Evolutionary conservation across 2,797 vertebrate genomes (phyloP), one percentile per base, ranked within the genome.

Genomic region (Halcyon badia): DNA sequence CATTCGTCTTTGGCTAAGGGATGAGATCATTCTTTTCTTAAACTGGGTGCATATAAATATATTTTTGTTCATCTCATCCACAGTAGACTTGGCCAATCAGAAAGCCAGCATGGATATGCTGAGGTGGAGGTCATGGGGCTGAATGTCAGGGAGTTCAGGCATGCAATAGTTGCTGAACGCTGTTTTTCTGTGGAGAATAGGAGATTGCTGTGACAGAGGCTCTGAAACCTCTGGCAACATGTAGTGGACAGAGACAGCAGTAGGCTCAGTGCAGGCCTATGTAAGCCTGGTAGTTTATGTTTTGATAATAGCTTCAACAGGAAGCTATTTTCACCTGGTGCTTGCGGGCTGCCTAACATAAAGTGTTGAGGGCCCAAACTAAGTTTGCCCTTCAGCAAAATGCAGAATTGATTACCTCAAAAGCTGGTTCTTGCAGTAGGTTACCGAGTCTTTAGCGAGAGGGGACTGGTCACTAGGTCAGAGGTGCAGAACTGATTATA

Each of bases 1-100:
- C n/a, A 71, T 77, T 75, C n/a, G 21, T 91, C 49, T 94, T 86
- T 91, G 69, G 15, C 61, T 78, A 48, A 33, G 22, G 42, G 25
- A 39, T 81, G 76, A 95, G 46, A 65, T 95, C 30, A 79, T 86
- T 57, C n/a, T 83, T 93, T 57, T 87, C 65, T 94, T 89, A 81
- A 68, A 86, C 37, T 41, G 62, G 65, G 65, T 51, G 39, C 51
- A 17, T 52, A 8, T 86, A 85, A 95, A 80, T 92, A 30, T 72
- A 60, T 84, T 95, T 91, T 87, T 92, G 84, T 92, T 94, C 72
- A 85, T 85, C 64, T 94, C 65, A 78, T 87, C 57, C 49, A n/a
- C 52, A 58, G 46, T 28, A 72, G 42, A 46, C 54, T 75, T 75
- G 30, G 61, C 62, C 57, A 48, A 21, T 81, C 6, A 8, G 79